phyloP scores from a whole-genome alignment of 2,797 vertebrate genomes.

The Sebastes kiyomatsui region DNA sequence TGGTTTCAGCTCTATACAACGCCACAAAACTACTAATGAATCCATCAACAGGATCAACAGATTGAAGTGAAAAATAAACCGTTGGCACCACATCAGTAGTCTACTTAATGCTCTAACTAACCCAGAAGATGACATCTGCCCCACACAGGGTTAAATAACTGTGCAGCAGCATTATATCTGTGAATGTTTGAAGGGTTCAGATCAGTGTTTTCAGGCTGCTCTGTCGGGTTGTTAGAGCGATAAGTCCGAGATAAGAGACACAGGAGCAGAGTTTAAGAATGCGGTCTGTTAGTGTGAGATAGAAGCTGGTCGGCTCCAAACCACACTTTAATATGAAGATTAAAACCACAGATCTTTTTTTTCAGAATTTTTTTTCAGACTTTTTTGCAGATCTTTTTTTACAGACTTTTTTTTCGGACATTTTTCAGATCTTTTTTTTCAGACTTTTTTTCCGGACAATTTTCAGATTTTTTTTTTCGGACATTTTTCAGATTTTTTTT shows the following conservation, averaged over 20 bases:
- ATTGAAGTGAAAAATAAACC: neutral
- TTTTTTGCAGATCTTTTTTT: no score
- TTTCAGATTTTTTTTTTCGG: no score
- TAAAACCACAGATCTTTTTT: neutral
- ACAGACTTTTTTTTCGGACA: no score
- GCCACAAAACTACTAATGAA: neutral
- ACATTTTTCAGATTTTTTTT: no score
- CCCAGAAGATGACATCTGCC: neutral
- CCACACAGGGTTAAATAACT: neutral
- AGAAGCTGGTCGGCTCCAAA: neutral
- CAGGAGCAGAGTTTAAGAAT: constrained; percentile 14
- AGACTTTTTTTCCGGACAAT: no score
- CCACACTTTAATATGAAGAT: neutral
- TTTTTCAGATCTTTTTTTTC: no score
- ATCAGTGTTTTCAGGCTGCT: constrained; percentile 20
- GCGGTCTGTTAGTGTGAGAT: constrained; percentile 19
- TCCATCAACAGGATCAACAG: neutral
- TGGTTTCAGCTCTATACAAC: neutral
- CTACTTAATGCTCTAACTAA: neutral
- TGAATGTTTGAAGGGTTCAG: neutral
- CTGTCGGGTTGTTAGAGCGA: constrained; percentile 8
- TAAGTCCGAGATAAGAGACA: constrained; percentile 24
- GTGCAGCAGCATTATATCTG: neutral
- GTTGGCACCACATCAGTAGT: neutral
- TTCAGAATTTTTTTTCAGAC: no score